Conservation (phyloP, 2,113 vertebrate genomes). For the Abramis brama region DNA sequence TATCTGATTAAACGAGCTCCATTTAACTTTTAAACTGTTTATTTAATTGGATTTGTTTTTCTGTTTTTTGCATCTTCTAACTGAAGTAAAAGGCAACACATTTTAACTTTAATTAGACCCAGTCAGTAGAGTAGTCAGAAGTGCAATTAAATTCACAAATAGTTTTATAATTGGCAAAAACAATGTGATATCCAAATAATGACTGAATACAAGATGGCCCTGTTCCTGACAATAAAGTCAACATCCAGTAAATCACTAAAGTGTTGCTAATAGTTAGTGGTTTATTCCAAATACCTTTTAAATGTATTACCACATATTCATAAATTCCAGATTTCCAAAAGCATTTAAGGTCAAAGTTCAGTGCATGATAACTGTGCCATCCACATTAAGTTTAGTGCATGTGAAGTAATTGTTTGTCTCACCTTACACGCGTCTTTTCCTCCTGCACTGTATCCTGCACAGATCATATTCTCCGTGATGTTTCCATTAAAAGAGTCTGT, state of each 20-base stretch:
- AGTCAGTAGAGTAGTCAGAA: background rate
- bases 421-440: constrained; percentile 83
- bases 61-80: background rate
- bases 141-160: background rate
- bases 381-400: background rate
- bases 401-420: background rate
- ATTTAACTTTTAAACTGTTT: background rate
- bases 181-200: background rate
- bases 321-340: background rate
- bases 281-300: background rate
- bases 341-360: background rate
- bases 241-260: background rate
- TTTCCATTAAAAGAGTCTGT: constrained; percentile 71
- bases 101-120: background rate
- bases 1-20: background rate
- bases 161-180: background rate
- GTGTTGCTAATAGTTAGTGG: background rate
- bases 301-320: background rate
- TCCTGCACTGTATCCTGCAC: constrained; percentile 76
- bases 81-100: background rate
- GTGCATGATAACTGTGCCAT: background rate
- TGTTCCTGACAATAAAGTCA: background rate
- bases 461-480: constrained; percentile 81
- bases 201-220: background rate
- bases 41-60: background rate